Evolutionary conservation across 2,113 vertebrate genomes (phyloP).

Genomic region (Gobiocypris rarus): DNA sequence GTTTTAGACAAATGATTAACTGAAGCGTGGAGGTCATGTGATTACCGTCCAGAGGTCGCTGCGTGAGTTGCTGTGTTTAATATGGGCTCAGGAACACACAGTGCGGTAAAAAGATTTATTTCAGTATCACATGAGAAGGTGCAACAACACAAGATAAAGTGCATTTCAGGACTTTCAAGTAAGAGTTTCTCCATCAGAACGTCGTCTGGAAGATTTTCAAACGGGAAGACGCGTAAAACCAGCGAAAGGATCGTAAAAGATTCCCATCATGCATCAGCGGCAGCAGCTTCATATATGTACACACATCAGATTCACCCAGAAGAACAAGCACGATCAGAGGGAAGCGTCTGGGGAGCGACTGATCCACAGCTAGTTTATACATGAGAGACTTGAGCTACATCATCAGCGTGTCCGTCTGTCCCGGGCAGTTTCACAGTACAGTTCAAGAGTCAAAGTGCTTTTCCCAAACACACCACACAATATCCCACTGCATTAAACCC

Average conservation of each 20-base stretch:
- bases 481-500: background rate
- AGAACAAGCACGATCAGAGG: background rate
- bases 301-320: conserved; percentile 1
- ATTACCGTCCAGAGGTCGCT: background rate
- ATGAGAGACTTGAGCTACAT: background rate
- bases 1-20: background rate
- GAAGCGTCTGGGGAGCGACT: background rate
- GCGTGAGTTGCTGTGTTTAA: background rate
- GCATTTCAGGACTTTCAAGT: conserved; percentile 54
- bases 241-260: background rate
- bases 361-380: conserved; percentile 11
- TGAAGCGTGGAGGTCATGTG: background rate
- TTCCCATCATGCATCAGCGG: conserved; percentile 24
- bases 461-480: background rate
- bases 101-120: conserved; percentile 71
- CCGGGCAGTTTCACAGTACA: background rate
- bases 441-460: conserved; percentile 65
- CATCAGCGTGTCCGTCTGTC: background rate
- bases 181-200: conserved; percentile 15
- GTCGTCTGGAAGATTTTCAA: background rate
- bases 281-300: background rate
- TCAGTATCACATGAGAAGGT: conserved; percentile 25
- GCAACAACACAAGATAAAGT: conserved; percentile 33
- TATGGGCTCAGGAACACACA: background rate
- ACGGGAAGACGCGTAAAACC: background rate